A percentile compares a stretch with the other conserved stretches of the same genome.
These are phyloP conservation scores for Patella ulyssiponensis DNA, from an alignment of 2,888 invertebrate species.

Conservation along the genomic window DNA sequence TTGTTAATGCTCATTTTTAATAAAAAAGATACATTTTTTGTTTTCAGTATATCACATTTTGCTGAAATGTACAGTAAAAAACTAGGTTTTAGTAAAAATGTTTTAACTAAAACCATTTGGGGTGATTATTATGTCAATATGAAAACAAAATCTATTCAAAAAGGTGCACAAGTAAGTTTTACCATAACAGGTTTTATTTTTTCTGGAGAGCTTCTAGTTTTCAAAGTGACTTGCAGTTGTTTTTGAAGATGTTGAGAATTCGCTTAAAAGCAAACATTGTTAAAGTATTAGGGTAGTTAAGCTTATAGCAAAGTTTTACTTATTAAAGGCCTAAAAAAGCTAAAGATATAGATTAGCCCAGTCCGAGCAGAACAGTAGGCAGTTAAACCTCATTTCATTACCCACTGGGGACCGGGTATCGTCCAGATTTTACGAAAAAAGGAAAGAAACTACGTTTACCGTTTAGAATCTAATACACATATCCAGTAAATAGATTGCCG, in stretches of 20 bases:
- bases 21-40: constrained; percentile 1
- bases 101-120: constrained; percentile 89
- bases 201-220: not conserved
- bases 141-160: constrained; percentile 86
- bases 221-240: no score
- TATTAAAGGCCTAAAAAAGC: not conserved
- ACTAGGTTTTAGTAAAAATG: constrained; percentile 81
- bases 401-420: no score
- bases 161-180: constrained; percentile 83
- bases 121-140: constrained; percentile 91
- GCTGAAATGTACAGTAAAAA: constrained; percentile 83
- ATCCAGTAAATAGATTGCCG: no score
- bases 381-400: no score
- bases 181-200: not conserved
- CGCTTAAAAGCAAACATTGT: not conserved
- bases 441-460: no score
- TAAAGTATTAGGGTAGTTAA: not conserved
- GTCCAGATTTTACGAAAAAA: no score
- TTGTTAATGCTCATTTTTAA: not conserved
- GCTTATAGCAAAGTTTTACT: not conserved
- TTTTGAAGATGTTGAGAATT: no score
- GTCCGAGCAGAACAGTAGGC: no score
- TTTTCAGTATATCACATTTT: constrained; percentile 83
- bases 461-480: no score
- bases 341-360: no score